Evolutionary conservation across 2,888 invertebrate genomes (phyloP).

Genomic region (Synanthedon myopaeformis): DNA sequence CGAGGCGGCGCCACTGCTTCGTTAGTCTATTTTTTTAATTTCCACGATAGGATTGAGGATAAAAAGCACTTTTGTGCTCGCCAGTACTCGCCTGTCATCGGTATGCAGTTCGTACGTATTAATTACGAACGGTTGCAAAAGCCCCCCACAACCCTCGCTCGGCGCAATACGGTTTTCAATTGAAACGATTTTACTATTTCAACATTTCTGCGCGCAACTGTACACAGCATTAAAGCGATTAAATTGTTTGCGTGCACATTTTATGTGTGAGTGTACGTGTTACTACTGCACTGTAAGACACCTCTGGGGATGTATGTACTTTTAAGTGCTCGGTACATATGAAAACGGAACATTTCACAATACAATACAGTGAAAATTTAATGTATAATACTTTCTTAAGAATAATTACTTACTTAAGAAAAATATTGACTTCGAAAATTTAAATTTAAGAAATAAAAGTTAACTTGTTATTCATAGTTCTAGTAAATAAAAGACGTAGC

Average conservation of each 20-base stretch:
- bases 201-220: conserved; percentile 16
- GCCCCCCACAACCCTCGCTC: conserved; percentile 2
- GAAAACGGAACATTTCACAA: too few species aligned
- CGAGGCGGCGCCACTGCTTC: conserved; percentile 4
- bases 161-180: conserved; percentile 18
- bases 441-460: too few species aligned
- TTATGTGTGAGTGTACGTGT: neutral
- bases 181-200: conserved; percentile 19
- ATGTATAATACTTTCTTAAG: too few species aligned
- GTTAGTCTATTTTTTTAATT: conserved; percentile 15
- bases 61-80: conserved; percentile 13
- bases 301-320: too few species aligned
- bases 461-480: too few species aligned
- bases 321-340: too few species aligned
- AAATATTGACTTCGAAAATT: too few species aligned
- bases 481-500: too few species aligned
- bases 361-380: too few species aligned
- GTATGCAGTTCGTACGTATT: conserved; percentile 16
- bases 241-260: conserved; percentile 10
- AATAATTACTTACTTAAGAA: too few species aligned
- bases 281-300: too few species aligned
- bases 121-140: conserved; percentile 11
- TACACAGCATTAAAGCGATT: conserved; percentile 28
- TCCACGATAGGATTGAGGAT: conserved; percentile 2
- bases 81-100: conserved; percentile 19